phyloP scores from a whole-genome alignment of 2,113 vertebrate genomes.

The Percina caprodes region DNA sequence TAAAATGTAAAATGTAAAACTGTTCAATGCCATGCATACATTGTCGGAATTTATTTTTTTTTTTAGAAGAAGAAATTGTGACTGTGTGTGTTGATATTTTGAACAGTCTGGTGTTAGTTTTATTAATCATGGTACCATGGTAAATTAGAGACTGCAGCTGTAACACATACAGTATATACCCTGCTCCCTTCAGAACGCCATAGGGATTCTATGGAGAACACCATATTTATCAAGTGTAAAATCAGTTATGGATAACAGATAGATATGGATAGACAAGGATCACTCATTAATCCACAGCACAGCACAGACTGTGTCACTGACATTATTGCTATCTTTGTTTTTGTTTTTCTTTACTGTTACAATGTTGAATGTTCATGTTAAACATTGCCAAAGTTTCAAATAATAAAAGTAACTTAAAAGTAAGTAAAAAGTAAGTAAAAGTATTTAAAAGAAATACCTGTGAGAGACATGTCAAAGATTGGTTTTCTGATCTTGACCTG shows the following conservation, averaged over 20 bases:
- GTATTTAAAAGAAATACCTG: no score
- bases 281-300: slow-evolving; percentile 8
- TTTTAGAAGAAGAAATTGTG: background rate
- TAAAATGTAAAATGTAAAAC: slow-evolving; percentile 32
- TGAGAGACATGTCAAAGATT: no score
- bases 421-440: no score
- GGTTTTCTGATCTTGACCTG: no score
- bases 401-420: no score
- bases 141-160: slow-evolving; percentile 33
- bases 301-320: background rate
- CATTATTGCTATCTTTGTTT: background rate
- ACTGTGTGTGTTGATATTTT: slow-evolving; percentile 11
- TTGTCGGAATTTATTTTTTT: background rate
- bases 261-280: slow-evolving; percentile 14
- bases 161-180: slow-evolving; percentile 11
- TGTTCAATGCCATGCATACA: background rate
- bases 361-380: no score
- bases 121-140: slow-evolving; percentile 24
- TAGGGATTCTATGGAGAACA: slow-evolving; percentile 33
- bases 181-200: slow-evolving; percentile 12
- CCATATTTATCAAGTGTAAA: slow-evolving; percentile 16
- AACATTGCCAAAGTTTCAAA: no score
- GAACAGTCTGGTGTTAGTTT: slow-evolving; percentile 12
- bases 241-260: slow-evolving; percentile 18
- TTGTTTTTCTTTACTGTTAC: background rate